Conservation (phyloP, 2,797 vertebrate species). For the Phaenicophaeus curvirostris region DNA sequence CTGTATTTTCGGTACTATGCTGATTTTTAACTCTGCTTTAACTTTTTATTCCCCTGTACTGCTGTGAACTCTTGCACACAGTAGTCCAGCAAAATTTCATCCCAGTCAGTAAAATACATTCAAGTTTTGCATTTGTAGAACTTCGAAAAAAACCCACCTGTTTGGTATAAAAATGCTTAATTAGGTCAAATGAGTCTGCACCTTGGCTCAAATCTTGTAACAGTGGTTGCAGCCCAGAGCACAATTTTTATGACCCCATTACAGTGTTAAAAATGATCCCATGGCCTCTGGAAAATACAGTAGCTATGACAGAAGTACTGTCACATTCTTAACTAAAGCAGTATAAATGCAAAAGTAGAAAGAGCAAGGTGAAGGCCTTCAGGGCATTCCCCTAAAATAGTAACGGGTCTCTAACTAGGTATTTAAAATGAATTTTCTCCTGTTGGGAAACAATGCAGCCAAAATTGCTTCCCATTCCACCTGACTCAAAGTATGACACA, state of each 20-base stretch:
- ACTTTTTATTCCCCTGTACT: not conserved
- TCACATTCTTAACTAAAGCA: constrained; percentile 53
- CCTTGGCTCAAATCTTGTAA: constrained; percentile 55
- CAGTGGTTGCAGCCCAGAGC: constrained; percentile 65
- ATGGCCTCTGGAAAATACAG: constrained; percentile 21
- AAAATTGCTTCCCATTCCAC: not conserved
- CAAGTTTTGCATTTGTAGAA: constrained; percentile 1
- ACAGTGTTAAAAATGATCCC: not conserved
- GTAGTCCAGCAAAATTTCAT: constrained; percentile 23
- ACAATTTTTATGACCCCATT: constrained; percentile 41
- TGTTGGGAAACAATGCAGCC: not conserved
- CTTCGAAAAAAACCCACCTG: constrained; percentile 24
- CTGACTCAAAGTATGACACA: not conserved
- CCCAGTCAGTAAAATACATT: constrained; percentile 27
- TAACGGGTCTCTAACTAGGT: not conserved
- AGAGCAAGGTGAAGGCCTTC: not conserved
- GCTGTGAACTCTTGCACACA: not conserved
- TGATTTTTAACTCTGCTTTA: not conserved
- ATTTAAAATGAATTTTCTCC: constrained; percentile 4
- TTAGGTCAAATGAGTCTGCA: constrained; percentile 61
- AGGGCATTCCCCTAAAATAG: constrained; percentile 25
- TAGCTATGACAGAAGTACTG: constrained; percentile 11
- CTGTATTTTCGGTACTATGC: not conserved
- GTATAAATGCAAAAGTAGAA: constrained; percentile 61
- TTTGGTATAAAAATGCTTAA: not conserved